Conservation (phyloP, 1,140 invertebrate genomes). For the Heliconius hewitsoni region DNA sequence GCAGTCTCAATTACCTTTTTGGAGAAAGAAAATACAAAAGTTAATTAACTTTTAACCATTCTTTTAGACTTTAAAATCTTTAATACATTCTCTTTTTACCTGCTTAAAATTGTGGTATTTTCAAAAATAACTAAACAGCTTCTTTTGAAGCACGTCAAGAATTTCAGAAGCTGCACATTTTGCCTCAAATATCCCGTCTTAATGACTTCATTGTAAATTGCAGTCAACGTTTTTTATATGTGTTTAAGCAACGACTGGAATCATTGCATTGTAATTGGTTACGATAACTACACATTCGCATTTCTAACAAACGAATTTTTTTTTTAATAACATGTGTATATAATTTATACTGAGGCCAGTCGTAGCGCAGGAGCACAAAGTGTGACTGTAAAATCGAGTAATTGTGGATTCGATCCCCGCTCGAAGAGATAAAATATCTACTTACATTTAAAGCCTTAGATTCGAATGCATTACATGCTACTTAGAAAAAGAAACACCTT, state of each 20-base stretch:
- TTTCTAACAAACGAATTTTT: constrained; percentile 6
- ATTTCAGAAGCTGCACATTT: constrained; percentile 23
- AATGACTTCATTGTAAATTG: constrained; percentile 45
- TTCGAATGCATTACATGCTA: too few species aligned
- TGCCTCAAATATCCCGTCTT: constrained; percentile 5
- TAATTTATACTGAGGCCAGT: too few species aligned
- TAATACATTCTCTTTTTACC: neutral
- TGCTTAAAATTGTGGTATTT: neutral
- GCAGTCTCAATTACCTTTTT: too few species aligned
- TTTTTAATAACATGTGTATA: too few species aligned
- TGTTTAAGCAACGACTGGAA: constrained; percentile 34
- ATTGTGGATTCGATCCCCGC: too few species aligned
- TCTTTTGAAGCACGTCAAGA: constrained; percentile 12
- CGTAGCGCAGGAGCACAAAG: too few species aligned
- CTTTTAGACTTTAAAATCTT: neutral
- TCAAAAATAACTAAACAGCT: neutral
- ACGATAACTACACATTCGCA: constrained; percentile 21
- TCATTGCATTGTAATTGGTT: constrained; percentile 21
- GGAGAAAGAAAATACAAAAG: too few species aligned
- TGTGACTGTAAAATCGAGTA: too few species aligned
- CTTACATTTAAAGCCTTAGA: too few species aligned
- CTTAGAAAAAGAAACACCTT: too few species aligned
- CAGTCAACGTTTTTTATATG: constrained; percentile 32
- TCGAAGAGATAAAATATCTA: too few species aligned
- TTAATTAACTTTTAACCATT: neutral